Conservation (phyloP, 2,888 invertebrate species). For the Glomeris marginata region DNA sequence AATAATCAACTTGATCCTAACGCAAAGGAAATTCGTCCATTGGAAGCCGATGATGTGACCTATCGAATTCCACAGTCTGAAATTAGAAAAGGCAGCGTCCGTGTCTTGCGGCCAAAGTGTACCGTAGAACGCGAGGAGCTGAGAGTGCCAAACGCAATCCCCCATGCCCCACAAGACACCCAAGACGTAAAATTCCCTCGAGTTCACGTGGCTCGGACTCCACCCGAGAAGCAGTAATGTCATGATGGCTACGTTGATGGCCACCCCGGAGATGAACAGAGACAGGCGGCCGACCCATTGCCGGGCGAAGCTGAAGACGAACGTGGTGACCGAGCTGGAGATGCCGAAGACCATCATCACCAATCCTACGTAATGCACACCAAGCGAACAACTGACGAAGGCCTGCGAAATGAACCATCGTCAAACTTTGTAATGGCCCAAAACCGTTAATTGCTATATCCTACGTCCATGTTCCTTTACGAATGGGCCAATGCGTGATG, state of each 20-base stretch:
- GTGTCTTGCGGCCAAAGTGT: slow-evolving; percentile 18
- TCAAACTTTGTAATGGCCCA: not conserved
- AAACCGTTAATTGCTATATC: not conserved
- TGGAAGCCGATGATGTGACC: slow-evolving; percentile 15
- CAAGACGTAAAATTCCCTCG: slow-evolving; percentile 26
- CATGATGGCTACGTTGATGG: slow-evolving; percentile 22
- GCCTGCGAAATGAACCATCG: slow-evolving; percentile 11
- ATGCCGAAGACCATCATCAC: slow-evolving; percentile 33
- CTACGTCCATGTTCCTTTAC: not conserved
- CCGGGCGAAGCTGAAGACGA: slow-evolving; percentile 28
- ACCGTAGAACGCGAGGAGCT: slow-evolving; percentile 22
- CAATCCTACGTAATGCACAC: slow-evolving; percentile 31
- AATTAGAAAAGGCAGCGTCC: slow-evolving; percentile 16
- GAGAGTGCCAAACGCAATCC: slow-evolving; percentile 31
- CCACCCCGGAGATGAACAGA: slow-evolving; percentile 26
- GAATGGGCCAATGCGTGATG: not conserved
- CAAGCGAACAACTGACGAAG: slow-evolving; percentile 14
- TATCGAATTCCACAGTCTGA: slow-evolving; percentile 16
- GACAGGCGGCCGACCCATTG: slow-evolving; percentile 30
- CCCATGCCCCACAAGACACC: slow-evolving; percentile 30
- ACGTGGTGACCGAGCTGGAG: slow-evolving; percentile 29
- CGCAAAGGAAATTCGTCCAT: slow-evolving; percentile 14
- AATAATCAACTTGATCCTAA: slow-evolving; percentile 12
- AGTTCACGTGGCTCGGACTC: slow-evolving; percentile 24
- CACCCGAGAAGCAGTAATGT: slow-evolving; percentile 20